phyloP scores from a whole-genome alignment of 2,888 invertebrate genomes.

The Agrotis segetum region DNA sequence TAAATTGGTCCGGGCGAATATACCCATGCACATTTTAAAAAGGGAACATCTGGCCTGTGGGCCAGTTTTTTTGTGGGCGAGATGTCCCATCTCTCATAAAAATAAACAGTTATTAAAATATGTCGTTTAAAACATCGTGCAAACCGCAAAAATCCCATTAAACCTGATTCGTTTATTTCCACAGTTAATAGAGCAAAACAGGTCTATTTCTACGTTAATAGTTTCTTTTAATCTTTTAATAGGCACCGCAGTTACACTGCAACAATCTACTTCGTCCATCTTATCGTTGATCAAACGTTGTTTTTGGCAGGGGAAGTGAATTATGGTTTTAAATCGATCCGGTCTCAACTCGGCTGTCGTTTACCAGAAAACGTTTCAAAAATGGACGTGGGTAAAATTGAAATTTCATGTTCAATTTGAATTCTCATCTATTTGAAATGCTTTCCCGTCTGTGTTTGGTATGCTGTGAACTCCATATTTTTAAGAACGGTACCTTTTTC shows the following conservation, averaged over 20 bases:
- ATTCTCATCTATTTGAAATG: constrained; percentile 34
- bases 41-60: too few relatives aligned
- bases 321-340: constrained; percentile 70
- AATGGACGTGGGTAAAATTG: constrained; percentile 38
- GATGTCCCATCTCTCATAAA: too few relatives aligned
- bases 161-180: constrained; percentile 61
- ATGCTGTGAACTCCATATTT: constrained; percentile 8
- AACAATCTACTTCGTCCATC: constrained; percentile 66
- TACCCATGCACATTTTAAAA: too few relatives aligned
- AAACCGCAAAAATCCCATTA: constrained; percentile 40
- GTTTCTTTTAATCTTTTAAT: constrained; percentile 59
- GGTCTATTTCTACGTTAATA: constrained; percentile 52
- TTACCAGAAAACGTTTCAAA: constrained; percentile 44
- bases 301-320: constrained; percentile 74
- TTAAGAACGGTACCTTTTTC: neutral
- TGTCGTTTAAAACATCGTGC: constrained; percentile 36
- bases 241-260: constrained; percentile 36
- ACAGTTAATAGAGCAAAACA: constrained; percentile 65
- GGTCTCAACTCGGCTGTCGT: constrained; percentile 52
- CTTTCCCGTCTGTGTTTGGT: constrained; percentile 4
- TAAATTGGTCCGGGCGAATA: too few relatives aligned
- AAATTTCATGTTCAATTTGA: constrained; percentile 56
- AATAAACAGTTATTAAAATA: constrained; percentile 46
- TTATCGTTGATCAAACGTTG: constrained; percentile 75
- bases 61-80: too few relatives aligned